phyloP scores from a whole-genome alignment of 2,113 vertebrate species.

The Rhegmatorhina hoffmannsi region DNA sequence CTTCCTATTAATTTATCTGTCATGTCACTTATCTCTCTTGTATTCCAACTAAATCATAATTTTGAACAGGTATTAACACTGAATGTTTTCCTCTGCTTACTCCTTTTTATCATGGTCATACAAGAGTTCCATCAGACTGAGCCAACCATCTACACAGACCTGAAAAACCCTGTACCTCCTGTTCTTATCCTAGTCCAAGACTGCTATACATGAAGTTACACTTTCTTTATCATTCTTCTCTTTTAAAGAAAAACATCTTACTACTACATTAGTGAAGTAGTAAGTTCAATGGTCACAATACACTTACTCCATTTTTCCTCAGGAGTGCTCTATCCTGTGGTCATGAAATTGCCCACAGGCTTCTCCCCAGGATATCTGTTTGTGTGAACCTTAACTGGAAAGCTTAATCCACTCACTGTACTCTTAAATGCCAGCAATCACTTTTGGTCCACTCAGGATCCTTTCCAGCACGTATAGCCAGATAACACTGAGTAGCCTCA shows the following conservation, averaged over 20 bases:
- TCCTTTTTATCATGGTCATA: neutral
- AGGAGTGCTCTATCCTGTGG: neutral
- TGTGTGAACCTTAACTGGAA: neutral
- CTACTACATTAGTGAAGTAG: neutral
- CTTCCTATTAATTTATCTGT: neutral
- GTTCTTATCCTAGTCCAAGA: neutral
- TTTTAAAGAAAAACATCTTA: neutral
- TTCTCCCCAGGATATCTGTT: neutral
- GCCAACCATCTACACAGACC: neutral
- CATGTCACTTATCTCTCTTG: neutral
- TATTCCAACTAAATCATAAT: neutral
- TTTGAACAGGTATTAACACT: neutral
- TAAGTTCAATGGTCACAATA: neutral
- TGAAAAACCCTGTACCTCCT: neutral
- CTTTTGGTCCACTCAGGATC: neutral
- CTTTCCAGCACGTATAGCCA: neutral
- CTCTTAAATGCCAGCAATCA: neutral
- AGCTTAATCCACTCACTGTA: neutral
- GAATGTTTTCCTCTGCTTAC: neutral
- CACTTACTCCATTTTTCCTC: neutral
- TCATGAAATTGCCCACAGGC: neutral
- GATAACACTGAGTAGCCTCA: neutral
- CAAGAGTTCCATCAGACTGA: neutral
- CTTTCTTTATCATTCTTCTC: neutral
- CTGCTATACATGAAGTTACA: neutral